phyloP scores from a whole-genome alignment of 1,140 invertebrate genomes.

The Papilio polytes region DNA sequence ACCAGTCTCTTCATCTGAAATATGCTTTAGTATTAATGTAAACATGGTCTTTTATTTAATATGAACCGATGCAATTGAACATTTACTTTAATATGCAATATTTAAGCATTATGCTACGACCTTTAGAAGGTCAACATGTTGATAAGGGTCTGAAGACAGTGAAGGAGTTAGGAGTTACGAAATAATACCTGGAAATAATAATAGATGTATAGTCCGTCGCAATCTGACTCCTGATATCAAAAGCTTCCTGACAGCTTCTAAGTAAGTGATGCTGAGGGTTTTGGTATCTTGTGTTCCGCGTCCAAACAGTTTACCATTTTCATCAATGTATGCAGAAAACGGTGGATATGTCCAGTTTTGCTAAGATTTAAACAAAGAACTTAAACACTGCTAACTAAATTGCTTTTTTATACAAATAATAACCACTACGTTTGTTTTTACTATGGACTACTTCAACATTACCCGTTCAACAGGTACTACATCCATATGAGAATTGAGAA shows the following conservation, averaged over 20 bases:
- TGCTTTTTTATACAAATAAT: not conserved
- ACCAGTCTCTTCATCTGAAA: slow-evolving; percentile 69
- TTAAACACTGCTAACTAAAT: not conserved
- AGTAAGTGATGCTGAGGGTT: slow-evolving; percentile 90
- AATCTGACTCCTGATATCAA: slow-evolving; percentile 84
- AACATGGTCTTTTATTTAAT: not conserved
- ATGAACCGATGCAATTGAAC: not conserved
- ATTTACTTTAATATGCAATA: not conserved
- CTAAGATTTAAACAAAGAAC: slow-evolving; percentile 44
- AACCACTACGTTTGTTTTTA: not conserved
- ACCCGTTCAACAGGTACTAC: slow-evolving; percentile 95
- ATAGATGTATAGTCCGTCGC: slow-evolving; percentile 88
- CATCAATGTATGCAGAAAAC: slow-evolving; percentile 89
- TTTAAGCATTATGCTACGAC: not conserved
- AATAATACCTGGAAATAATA: slow-evolving; percentile 91
- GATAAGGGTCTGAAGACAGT: not conserved
- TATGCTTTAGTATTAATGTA: not conserved
- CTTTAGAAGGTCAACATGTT: not conserved
- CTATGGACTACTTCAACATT: slow-evolving; percentile 62
- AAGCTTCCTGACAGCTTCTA: slow-evolving; percentile 89
- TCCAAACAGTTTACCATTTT: slow-evolving; percentile 91
- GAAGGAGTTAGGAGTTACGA: not conserved
- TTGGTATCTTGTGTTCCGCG: slow-evolving; percentile 94
- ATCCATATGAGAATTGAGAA: slow-evolving; percentile 97
- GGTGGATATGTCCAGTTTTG: slow-evolving; percentile 91